Conservation (phyloP, 2,113 vertebrate species). For the Trachemys scripta region DNA sequence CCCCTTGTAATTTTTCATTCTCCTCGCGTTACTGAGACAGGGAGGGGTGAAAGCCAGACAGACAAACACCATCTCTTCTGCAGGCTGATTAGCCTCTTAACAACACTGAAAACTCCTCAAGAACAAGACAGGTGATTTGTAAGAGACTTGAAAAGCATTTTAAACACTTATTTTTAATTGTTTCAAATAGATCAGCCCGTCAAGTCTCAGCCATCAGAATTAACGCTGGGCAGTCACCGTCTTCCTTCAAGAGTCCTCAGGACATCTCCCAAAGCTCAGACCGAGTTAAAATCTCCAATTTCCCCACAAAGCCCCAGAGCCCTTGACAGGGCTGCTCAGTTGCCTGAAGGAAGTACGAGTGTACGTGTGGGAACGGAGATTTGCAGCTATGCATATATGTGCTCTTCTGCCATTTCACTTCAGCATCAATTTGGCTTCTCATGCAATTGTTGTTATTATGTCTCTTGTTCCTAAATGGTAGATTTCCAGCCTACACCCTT, state of each 20-base stretch:
- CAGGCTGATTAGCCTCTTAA: neutral
- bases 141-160: rapidly evolving
- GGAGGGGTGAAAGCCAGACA: rapidly evolving
- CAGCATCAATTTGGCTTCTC: conserved; percentile 47
- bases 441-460: conserved; percentile 15
- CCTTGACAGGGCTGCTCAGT: conserved; percentile 28
- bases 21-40: rapidly evolving
- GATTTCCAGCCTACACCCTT: neutral
- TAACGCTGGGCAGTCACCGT: neutral
- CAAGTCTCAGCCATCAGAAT: conserved; percentile 22
- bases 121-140: conserved; percentile 23
- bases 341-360: neutral
- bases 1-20: neutral
- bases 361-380: conserved; percentile 62
- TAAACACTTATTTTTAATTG: neutral
- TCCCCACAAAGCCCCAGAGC: conserved; percentile 47
- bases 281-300: conserved; percentile 53
- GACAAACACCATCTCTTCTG: neutral
- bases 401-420: conserved; percentile 65
- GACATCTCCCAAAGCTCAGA: conserved; percentile 51
- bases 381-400: conserved; percentile 49
- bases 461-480: conserved; percentile 7
- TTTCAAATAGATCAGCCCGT: neutral
- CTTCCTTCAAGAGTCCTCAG: conserved; percentile 18
- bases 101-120: neutral